Conservation (phyloP, 2,797 vertebrate species). For the Urophycis tenuis region DNA sequence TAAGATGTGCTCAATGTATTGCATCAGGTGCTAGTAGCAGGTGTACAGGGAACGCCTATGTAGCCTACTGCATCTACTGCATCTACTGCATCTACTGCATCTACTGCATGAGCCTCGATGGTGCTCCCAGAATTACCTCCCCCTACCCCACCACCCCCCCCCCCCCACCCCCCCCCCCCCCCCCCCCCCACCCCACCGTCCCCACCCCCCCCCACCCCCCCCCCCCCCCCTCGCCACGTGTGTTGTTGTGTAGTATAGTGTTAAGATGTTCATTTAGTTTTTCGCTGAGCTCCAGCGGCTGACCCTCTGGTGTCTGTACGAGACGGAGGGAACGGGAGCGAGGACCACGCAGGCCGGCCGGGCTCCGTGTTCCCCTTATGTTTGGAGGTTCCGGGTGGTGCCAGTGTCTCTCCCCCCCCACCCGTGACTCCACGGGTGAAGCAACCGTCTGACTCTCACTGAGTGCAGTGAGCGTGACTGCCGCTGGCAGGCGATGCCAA, state of each 20-base stretch:
- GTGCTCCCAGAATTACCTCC: not conserved
- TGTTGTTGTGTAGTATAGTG: not conserved
- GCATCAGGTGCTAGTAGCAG: not conserved
- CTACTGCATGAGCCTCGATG: not conserved
- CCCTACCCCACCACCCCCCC: too few species aligned
- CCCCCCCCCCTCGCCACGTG: not conserved
- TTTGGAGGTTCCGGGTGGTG: constrained; percentile 25
- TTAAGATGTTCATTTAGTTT: too few species aligned
- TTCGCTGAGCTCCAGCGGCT: constrained; percentile 49
- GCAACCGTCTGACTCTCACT: not conserved
- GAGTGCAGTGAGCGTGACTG: not conserved
- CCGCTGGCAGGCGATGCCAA: too few species aligned
- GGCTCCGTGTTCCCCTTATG: constrained; percentile 31
- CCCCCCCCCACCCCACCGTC: too few species aligned
- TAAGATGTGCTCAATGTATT: not conserved
- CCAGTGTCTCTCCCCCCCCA: constrained; percentile 30
- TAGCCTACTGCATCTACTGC: too few species aligned
- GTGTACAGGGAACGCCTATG: not conserved
- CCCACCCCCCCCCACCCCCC: too few species aligned
- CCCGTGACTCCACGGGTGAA: constrained; percentile 8
- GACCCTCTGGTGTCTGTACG: constrained; percentile 45
- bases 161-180: too few species aligned
- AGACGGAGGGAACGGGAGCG: constrained; percentile 46
- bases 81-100: too few species aligned
- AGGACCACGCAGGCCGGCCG: constrained; percentile 34